Conservation (phyloP, 2,113 vertebrate genomes). For the Nyctibius bracteatus region DNA sequence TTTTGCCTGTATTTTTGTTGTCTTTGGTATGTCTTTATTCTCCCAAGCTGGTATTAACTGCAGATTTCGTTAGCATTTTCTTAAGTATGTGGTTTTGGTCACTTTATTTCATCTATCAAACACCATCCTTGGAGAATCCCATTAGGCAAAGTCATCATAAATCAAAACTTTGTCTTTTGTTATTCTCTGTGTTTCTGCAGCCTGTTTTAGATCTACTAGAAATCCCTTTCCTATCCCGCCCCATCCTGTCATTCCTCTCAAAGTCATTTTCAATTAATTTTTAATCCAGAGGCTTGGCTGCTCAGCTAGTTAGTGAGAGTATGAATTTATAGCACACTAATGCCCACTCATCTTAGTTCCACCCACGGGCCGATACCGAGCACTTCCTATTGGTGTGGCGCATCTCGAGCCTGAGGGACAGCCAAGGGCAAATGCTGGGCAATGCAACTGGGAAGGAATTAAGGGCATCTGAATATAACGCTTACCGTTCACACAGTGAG, state of each 20-base stretch:
- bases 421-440: not conserved
- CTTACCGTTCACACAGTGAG: not conserved
- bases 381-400: not conserved
- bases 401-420: accelerated
- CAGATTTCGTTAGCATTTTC: not conserved
- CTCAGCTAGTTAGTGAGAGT: not conserved
- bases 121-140: not conserved
- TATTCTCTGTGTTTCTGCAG: not conserved
- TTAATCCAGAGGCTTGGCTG: not conserved
- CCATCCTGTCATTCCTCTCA: not conserved
- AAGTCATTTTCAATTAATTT: not conserved
- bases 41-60: not conserved
- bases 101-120: not conserved
- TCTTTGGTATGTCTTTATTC: not conserved
- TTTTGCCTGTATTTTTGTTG: not conserved
- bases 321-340: not conserved
- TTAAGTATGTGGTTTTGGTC: not conserved
- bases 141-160: not conserved
- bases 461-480: not conserved
- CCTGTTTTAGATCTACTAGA: not conserved
- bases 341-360: not conserved
- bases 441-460: not conserved
- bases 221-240: not conserved
- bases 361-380: accelerated
- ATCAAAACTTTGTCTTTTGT: not conserved